These are phyloP conservation scores for Linurgus olivaceus DNA, from an alignment of 2,797 vertebrate species.

Conservation along the genomic window DNA sequence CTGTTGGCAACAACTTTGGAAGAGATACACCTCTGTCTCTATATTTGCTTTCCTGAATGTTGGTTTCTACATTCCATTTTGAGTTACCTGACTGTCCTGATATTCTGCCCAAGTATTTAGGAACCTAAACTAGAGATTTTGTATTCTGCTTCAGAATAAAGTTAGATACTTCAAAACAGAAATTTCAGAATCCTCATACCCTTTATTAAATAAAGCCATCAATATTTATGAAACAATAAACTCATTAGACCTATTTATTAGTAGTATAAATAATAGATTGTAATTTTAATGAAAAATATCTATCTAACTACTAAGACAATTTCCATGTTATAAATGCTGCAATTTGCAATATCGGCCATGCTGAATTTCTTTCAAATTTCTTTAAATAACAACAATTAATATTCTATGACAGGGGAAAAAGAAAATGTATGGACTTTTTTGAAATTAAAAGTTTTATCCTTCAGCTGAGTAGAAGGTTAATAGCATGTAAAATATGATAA, in stretches of 20 bases:
- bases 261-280: slow-evolving; percentile 22
- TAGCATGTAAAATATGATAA: not conserved
- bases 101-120: not conserved
- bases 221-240: not conserved
- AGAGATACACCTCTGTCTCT: not conserved
- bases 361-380: slow-evolving; percentile 27
- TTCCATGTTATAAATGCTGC: not conserved
- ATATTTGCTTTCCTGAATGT: not conserved
- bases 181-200: not conserved
- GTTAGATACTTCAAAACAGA: not conserved
- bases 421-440: not conserved
- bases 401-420: not conserved
- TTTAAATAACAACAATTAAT: slow-evolving; percentile 5
- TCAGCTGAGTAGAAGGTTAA: not conserved
- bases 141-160: not conserved
- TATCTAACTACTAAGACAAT: not conserved
- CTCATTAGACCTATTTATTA: slow-evolving; percentile 28
- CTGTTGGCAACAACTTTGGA: not conserved
- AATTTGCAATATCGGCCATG: not conserved
- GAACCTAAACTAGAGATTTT: not conserved
- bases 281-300: slow-evolving; percentile 48
- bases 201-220: not conserved
- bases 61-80: not conserved
- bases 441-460: not conserved
- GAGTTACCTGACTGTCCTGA: not conserved